Conservation (phyloP, 2,113 vertebrate species). For the Rhea americana region DNA sequence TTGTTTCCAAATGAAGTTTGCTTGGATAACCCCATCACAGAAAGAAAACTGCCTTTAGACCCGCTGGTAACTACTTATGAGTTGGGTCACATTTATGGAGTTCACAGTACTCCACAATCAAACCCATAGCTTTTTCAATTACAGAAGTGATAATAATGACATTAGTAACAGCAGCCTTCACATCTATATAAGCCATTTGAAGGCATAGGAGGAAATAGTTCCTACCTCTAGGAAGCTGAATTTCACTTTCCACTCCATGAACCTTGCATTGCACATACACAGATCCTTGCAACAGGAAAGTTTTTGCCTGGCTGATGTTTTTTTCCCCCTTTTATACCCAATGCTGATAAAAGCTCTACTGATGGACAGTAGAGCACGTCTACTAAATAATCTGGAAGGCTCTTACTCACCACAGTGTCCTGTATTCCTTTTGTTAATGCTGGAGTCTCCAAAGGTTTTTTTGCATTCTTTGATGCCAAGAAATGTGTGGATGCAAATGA, state of each 20-base stretch:
- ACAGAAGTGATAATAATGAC: neutral
- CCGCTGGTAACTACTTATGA: neutral
- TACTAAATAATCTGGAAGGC: neutral
- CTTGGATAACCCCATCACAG: neutral
- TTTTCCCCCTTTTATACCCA: neutral
- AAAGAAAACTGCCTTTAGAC: neutral
- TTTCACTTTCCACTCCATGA: neutral
- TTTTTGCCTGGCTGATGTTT: neutral
- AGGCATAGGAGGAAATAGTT: neutral
- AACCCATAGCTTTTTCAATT: neutral
- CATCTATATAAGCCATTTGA: neutral
- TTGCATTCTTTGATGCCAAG: neutral
- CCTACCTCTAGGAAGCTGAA: neutral
- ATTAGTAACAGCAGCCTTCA: neutral
- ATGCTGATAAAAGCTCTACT: neutral
- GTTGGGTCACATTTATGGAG: neutral
- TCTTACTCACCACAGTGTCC: accelerated
- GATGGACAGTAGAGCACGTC: neutral
- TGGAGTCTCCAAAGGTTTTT: neutral
- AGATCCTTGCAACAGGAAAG: neutral
- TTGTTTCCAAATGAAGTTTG: neutral
- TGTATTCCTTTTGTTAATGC: neutral
- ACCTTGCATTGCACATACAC: neutral
- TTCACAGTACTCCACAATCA: neutral
- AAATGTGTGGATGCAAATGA: too few species aligned